phyloP scores from a whole-genome alignment of 2,888 invertebrate species.

The Nemapogon koenigi region DNA sequence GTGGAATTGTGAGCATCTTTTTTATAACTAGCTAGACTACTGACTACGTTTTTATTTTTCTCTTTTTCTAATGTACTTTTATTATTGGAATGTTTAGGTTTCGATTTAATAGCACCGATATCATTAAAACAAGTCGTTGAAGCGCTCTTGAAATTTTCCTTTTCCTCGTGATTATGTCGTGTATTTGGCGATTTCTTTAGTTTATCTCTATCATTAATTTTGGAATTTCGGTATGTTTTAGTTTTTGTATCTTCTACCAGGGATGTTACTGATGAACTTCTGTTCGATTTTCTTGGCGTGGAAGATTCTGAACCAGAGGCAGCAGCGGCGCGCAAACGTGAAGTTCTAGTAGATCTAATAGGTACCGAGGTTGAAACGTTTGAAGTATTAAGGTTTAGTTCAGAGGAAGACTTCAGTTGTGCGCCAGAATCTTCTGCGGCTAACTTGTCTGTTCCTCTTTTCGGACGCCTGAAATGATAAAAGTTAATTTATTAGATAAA shows the following conservation, averaged over 20 bases:
- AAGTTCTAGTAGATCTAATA: slow-evolving; percentile 75
- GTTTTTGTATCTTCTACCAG: slow-evolving; percentile 42
- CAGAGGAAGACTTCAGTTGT: slow-evolving; percentile 53
- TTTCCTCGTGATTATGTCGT: slow-evolving; percentile 38
- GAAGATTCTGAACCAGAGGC: slow-evolving; percentile 37
- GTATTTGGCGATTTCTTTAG: slow-evolving; percentile 24
- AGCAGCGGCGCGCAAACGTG: slow-evolving; percentile 73
- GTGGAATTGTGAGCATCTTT: background rate
- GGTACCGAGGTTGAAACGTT: slow-evolving; percentile 47
- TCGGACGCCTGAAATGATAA: slow-evolving; percentile 49
- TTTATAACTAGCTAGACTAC: slow-evolving; percentile 40
- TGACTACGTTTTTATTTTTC: slow-evolving; percentile 48
- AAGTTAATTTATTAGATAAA: too few species aligned
- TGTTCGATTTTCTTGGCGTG: slow-evolving; percentile 37
- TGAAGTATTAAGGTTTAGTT: slow-evolving; percentile 41
- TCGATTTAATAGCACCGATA: slow-evolving; percentile 59
- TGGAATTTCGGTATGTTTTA: slow-evolving; percentile 38
- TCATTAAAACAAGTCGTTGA: slow-evolving; percentile 38
- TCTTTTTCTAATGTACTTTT: slow-evolving; percentile 57
- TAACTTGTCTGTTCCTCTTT: slow-evolving; percentile 31
- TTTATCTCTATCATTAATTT: slow-evolving; percentile 54
- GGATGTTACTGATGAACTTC: slow-evolving; percentile 52
- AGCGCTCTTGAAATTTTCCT: slow-evolving; percentile 40
- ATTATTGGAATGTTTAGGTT: slow-evolving; percentile 59
- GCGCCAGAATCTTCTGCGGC: slow-evolving; percentile 37